Percentiles rank a stretch among this genome's conserved stretches.
These are phyloP conservation scores for Phortica variegata DNA, from an alignment of 1,140 invertebrate genomes.

Conservation along the genomic window DNA sequence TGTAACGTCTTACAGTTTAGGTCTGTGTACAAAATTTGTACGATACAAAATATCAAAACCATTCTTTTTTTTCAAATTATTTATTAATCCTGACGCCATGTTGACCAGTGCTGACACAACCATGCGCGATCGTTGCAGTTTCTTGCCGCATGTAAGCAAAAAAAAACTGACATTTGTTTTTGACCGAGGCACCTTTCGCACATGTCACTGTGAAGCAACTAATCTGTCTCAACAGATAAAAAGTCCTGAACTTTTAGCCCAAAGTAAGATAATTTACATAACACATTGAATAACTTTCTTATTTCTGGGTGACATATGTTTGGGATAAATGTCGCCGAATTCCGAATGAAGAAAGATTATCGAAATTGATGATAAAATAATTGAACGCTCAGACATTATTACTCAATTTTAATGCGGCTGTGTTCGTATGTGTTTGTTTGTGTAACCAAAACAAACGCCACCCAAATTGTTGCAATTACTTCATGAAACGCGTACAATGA, in stretches of 20 bases:
- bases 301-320: not conserved
- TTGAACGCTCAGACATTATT: too few relatives aligned
- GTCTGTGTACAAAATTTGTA: too few relatives aligned
- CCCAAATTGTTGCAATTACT: conserved; percentile 26
- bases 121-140: conserved; percentile 18
- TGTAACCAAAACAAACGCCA: conserved; percentile 21
- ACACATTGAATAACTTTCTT: not conserved
- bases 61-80: conserved; percentile 41
- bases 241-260: conserved; percentile 37
- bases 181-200: too few relatives aligned
- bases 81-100: conserved; percentile 37
- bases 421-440: too few relatives aligned
- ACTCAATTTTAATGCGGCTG: too few relatives aligned
- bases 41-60: too few relatives aligned
- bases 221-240: conserved; percentile 15
- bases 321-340: too few relatives aligned
- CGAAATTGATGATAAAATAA: too few relatives aligned
- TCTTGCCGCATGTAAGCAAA: conserved; percentile 5
- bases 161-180: not conserved
- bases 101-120: conserved; percentile 29
- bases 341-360: too few relatives aligned
- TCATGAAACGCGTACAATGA: conserved; percentile 9
- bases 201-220: too few relatives aligned
- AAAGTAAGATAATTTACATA: conserved; percentile 19
- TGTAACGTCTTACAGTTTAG: too few relatives aligned